Percentiles rank a stretch among this genome's conserved stretches.
These are phyloP conservation scores for Hipparchia sbordonii DNA, from an alignment of 2,888 invertebrate species.

Conservation along the genomic window DNA sequence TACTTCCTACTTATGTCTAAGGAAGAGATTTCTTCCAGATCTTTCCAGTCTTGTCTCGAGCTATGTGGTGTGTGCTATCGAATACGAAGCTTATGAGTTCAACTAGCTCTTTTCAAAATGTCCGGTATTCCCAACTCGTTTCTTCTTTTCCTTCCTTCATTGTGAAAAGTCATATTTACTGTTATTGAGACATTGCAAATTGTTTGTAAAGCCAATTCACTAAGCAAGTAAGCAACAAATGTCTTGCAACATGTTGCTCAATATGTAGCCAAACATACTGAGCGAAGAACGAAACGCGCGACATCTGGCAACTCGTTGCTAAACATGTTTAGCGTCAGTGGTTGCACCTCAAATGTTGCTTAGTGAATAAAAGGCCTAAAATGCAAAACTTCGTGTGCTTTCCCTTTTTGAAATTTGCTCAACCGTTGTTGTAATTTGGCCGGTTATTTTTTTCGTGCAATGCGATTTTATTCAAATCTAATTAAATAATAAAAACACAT, in stretches of 20 bases:
- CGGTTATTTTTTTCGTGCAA: conserved; percentile 38
- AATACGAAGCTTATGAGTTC: neutral
- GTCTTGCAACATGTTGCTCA: too few relatives aligned
- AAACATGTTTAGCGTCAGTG: too few relatives aligned
- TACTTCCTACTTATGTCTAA: too few relatives aligned
- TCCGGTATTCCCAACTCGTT: neutral
- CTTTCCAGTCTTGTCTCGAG: too few relatives aligned
- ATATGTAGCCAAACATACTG: too few relatives aligned
- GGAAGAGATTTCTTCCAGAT: too few relatives aligned
- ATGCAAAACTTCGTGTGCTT: conserved; percentile 58
- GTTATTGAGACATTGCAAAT: neutral
- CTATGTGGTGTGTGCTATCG: neutral
- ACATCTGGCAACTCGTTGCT: too few relatives aligned
- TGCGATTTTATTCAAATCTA: neutral
- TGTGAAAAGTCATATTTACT: neutral
- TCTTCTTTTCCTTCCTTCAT: neutral
- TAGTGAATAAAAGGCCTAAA: too few relatives aligned
- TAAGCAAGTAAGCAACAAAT: too few relatives aligned
- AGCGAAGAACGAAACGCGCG: too few relatives aligned
- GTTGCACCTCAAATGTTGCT: too few relatives aligned
- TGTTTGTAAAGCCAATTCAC: neutral
- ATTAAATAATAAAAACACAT: neutral
- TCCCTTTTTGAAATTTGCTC: conserved; percentile 74
- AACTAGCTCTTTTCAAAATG: neutral
- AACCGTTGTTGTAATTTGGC: conserved; percentile 66